Percentiles rank a stretch among this genome's conserved stretches.
Conservation (phyloP, 2,113 vertebrate genomes). For the Athene cunicularia region DNA sequence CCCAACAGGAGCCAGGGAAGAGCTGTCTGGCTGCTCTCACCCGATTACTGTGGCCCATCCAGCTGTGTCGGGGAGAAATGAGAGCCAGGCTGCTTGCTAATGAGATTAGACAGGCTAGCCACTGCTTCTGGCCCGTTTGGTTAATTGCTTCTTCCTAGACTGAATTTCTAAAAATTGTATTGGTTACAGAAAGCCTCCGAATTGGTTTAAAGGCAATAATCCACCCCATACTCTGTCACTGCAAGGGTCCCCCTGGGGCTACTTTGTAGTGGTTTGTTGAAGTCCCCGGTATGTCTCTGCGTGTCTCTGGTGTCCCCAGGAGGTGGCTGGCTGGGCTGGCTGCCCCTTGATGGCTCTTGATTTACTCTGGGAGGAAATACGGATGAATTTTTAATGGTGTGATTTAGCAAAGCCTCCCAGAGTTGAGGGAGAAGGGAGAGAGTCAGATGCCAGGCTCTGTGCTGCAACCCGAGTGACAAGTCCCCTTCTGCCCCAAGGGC, state of each 20-base stretch:
- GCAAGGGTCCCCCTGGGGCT: neutral
- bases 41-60: neutral
- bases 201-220: conserved; percentile 41
- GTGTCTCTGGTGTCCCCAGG: neutral
- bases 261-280: neutral
- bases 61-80: neutral
- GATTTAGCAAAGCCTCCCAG: neutral
- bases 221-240: neutral
- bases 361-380: neutral
- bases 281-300: fast-evolving
- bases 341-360: neutral
- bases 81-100: neutral
- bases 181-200: conserved; percentile 14
- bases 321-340: neutral
- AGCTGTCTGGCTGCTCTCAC: neutral
- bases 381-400: neutral
- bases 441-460: neutral
- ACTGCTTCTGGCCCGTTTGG: neutral
- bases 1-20: neutral
- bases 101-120: neutral
- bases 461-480: neutral
- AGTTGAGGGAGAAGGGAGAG: neutral
- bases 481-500: neutral
- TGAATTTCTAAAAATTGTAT: neutral
- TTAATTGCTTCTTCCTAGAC: conserved; percentile 43